phyloP scores from a whole-genome alignment of 1,140 invertebrate genomes.

The Platorchestia sp. region DNA sequence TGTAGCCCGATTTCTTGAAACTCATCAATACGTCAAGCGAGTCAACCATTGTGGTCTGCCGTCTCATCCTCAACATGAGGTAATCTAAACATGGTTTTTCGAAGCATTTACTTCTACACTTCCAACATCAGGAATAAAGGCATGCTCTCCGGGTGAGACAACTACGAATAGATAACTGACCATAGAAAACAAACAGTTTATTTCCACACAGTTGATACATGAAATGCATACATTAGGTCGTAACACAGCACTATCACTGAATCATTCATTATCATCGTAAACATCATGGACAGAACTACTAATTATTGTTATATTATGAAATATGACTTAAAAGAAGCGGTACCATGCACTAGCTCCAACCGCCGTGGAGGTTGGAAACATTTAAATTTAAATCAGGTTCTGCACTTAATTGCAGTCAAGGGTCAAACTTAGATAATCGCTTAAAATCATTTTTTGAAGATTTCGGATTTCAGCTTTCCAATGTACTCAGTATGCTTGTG shows the following conservation, averaged over 20 bases:
- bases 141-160: not conserved
- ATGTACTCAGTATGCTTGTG: no score
- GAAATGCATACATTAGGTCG: no score
- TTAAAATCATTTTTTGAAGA: no score
- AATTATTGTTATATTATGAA: not conserved
- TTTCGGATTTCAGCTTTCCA: no score
- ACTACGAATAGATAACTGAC: not conserved
- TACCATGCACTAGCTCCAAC: not conserved
- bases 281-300: not conserved
- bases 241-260: no score
- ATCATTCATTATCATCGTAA: no score
- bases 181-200: no score
- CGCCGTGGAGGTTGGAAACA: not conserved
- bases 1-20: constrained; percentile 86
- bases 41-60: constrained; percentile 89
- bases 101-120: not conserved
- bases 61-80: constrained; percentile 92
- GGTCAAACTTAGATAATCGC: not conserved
- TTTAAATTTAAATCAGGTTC: not conserved
- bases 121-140: not conserved
- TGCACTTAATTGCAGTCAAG: not conserved
- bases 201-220: no score
- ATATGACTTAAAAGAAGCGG: not conserved
- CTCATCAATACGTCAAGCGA: constrained; percentile 82
- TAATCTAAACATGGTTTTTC: not conserved